Percentiles rank a stretch among this genome's conserved stretches.
phyloP scores from a whole-genome alignment of 2,888 invertebrate genomes.

The Hemithea aestivaria region DNA sequence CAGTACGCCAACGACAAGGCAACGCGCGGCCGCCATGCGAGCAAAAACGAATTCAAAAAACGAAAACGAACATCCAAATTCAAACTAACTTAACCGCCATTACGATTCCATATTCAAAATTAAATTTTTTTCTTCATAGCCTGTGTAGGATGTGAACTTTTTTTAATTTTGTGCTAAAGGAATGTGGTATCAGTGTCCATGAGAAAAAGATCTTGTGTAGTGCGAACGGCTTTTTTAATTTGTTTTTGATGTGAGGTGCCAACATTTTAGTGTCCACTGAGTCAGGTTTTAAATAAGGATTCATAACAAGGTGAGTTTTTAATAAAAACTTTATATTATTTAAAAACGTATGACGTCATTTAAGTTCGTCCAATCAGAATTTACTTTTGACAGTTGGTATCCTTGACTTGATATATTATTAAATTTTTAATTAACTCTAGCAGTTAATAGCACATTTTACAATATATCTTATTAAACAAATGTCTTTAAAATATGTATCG shows the following conservation, averaged over 20 bases:
- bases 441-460: too few species aligned
- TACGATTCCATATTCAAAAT: slow-evolving; percentile 16
- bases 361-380: background rate
- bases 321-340: slow-evolving; percentile 2
- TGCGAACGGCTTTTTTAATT: slow-evolving; percentile 46
- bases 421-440: too few species aligned
- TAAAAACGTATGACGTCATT: slow-evolving; percentile 5
- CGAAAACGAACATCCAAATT: slow-evolving; percentile 53
- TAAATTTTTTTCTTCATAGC: slow-evolving; percentile 38
- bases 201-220: slow-evolving; percentile 58
- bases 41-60: slow-evolving; percentile 58
- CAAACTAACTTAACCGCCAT: slow-evolving; percentile 33
- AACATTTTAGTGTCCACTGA: slow-evolving; percentile 30
- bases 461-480: too few species aligned
- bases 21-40: slow-evolving; percentile 73
- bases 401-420: too few species aligned
- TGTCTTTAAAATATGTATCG: too few species aligned
- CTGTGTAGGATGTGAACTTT: slow-evolving; percentile 61
- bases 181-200: slow-evolving; percentile 63
- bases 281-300: slow-evolving; percentile 30
- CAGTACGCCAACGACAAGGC: slow-evolving; percentile 47
- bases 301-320: slow-evolving; percentile 41
- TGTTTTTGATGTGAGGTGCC: slow-evolving; percentile 51
- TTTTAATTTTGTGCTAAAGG: slow-evolving; percentile 42
- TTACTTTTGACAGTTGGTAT: too few species aligned